Evolutionary conservation across 2,797 vertebrate genomes (phyloP), one percentile per base, ranked within the genome.

Genomic region (Alectoris magna): DNA sequence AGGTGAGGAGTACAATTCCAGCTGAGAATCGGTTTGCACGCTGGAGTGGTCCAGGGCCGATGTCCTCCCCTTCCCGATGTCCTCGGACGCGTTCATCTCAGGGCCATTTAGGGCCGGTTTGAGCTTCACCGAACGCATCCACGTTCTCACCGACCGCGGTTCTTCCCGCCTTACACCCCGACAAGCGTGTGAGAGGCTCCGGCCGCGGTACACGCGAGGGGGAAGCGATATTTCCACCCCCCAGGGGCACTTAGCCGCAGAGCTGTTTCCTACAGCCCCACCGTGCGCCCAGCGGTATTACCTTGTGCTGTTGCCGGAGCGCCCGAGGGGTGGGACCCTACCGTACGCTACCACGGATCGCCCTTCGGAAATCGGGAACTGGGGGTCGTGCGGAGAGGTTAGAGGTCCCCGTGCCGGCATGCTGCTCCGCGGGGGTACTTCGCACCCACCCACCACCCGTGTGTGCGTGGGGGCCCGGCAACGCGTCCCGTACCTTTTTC

Each of bases 401-500:
- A 90, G 74, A 87, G 92, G 76, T 78, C 79, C 6, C 79, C 69
- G 55, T 49, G 75, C 41, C 14, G 84, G 76, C 63, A 66, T 75
- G 48, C 75, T 84, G 72, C 83, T 69, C 41, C 11, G 55, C 46
- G 60, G 11, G 17, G 29, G 14, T n/a, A 56, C 16, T 29, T n/a
- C 53, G 55, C 36, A 34, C 21, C 26, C 18, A 23, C 9, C 56
- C 29, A 26, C 21, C 63, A 14, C 29, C 6, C 41, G 41, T 5
- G 27, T 66, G 29, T 21, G 14, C 29, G 13, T n/a, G 6, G 29
- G 31, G 36, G 7, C 55, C 55, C 55, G 31, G 31, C 55, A n/a
- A 29, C 55, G 31, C 31, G 18, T n/a, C 48, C 26, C 36, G 18
- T 51, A 99, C 99, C 99, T 99, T 99, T 99, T 90, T 99, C 99